These are phyloP conservation scores for Lasioglossum marginatum DNA, from an alignment of 2,888 invertebrate species.

Conservation along the genomic window DNA sequence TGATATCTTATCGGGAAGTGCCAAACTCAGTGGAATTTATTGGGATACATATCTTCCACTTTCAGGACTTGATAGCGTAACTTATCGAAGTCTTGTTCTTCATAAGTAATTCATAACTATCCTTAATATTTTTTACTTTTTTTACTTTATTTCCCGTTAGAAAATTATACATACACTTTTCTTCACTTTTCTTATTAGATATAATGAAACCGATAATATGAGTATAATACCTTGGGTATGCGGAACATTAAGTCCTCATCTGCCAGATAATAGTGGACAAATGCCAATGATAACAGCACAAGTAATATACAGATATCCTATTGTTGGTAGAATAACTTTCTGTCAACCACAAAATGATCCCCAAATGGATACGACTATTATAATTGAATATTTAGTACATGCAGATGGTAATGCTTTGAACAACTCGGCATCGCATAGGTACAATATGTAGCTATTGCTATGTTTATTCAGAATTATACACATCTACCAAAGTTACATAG, in stretches of 20 bases:
- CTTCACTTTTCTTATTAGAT: constrained; percentile 78
- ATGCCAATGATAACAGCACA: constrained; percentile 91
- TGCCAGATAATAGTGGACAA: constrained; percentile 88
- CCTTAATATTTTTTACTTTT: background rate
- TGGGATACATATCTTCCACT: constrained; percentile 95
- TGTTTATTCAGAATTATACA: constrained; percentile 2
- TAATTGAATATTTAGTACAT: constrained; percentile 94
- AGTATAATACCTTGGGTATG: constrained; percentile 87
- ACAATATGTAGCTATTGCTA: background rate
- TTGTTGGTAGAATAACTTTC: constrained; percentile 93
- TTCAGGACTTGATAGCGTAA: constrained; percentile 91
- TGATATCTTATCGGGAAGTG: constrained; percentile 89
- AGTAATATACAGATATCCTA: constrained; percentile 93
- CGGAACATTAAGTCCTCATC: constrained; percentile 88
- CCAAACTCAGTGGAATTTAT: constrained; percentile 90
- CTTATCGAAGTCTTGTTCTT: constrained; percentile 92
- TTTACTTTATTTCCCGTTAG: background rate
- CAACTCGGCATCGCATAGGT: constrained; percentile 89
- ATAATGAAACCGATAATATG: constrained; percentile 85
- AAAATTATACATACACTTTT: background rate
- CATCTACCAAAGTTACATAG: constrained; percentile 1
- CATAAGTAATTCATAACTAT: constrained; percentile 87
- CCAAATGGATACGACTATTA: constrained; percentile 93
- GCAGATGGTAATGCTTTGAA: constrained; percentile 93
- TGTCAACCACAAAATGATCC: constrained; percentile 92